These are phyloP conservation scores for Leptopterna dolabrata DNA, from an alignment of 2,888 invertebrate genomes.

Conservation along the genomic window DNA sequence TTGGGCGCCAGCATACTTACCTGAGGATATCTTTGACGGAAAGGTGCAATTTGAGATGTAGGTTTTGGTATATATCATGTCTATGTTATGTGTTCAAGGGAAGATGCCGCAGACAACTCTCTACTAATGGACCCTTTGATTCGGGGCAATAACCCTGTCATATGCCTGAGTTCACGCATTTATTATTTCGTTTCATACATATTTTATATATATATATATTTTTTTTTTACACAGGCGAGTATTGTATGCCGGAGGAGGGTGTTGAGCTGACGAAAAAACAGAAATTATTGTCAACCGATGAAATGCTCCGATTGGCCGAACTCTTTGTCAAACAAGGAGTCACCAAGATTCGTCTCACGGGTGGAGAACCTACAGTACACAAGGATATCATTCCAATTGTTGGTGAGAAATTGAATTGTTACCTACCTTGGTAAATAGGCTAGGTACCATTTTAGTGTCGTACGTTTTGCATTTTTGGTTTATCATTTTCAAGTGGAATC, in stretches of 20 bases:
- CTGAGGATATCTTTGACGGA: constrained; percentile 96
- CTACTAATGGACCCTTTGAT: no score
- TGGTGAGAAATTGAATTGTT: constrained; percentile 71
- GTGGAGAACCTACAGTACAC: constrained; percentile 95
- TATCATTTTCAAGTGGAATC: no score
- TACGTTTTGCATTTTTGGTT: no score
- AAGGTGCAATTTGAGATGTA: constrained; percentile 96
- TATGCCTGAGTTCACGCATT: no score
- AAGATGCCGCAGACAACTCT: no score
- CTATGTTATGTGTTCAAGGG: no score
- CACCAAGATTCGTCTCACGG: constrained; percentile 92
- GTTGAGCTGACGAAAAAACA: constrained; percentile 82
- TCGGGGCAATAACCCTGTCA: no score
- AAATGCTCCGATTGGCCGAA: constrained; percentile 81
- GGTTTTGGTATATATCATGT: constrained; percentile 68
- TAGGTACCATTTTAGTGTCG: no score
- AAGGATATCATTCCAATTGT: constrained; percentile 87
- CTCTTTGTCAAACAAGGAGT: constrained; percentile 92
- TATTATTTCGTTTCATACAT: no score
- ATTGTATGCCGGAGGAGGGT: constrained; percentile 99
- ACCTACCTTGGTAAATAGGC: no score
- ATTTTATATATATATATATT: no score
- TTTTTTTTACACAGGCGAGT: constrained; percentile 77
- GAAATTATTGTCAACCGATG: constrained; percentile 81
- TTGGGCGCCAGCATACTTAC: constrained; percentile 91